Evolutionary conservation across 2,113 vertebrate genomes (phyloP), one percentile per base, ranked within the genome.

Genomic region (Cyprinodon tularosa): DNA sequence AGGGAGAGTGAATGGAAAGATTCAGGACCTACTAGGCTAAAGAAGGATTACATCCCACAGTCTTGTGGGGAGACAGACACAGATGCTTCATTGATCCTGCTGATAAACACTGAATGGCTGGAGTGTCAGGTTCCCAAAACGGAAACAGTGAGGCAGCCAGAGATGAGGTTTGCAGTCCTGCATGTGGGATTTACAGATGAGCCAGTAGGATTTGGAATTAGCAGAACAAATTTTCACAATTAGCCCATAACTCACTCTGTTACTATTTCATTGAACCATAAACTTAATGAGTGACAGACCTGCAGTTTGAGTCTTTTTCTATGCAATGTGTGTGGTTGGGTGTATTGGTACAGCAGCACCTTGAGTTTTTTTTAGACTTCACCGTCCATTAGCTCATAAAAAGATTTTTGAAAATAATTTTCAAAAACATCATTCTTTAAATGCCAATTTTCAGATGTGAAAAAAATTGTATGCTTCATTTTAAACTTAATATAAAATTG

Each of bases 51-150:
- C 78, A 88, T 87, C 87, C 81, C 90, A 77, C 77, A 60, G 84
- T 89, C 84, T 90, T 75, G 4, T 60, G 89, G 84, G 78, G 84
- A 85, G 85, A 66, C 61, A 82, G 71, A 83, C 88, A 92, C 88
- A 91, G 88, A 90, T 92, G 90, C 88, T 87, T 84, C 90, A 89
- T 90, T 93, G 88, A 93, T 91, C 87, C 80, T 84, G 87, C 83
- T 84, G 88, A 87, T 91, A 91, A 89, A 86, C 80, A 72, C 67
- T 84, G 87, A 90, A 86, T 78, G 80, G 82, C 75, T 89, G 75
- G 74, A 87, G 89, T 82, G 79, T 93, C 88, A 84, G 84, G 83
- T 91, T 91, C 65, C 84, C 68, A 11, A 71, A 90, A 88, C 78
- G 77, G 85, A 91, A 92, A 91, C 66, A 71, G 71, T 73, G 66